A percentile compares a stretch with the other conserved stretches of the same genome.
These are phyloP conservation scores for Molossus alvarezi DNA, from an alignment of 2,797 vertebrate genomes.

Conservation along the genomic window DNA sequence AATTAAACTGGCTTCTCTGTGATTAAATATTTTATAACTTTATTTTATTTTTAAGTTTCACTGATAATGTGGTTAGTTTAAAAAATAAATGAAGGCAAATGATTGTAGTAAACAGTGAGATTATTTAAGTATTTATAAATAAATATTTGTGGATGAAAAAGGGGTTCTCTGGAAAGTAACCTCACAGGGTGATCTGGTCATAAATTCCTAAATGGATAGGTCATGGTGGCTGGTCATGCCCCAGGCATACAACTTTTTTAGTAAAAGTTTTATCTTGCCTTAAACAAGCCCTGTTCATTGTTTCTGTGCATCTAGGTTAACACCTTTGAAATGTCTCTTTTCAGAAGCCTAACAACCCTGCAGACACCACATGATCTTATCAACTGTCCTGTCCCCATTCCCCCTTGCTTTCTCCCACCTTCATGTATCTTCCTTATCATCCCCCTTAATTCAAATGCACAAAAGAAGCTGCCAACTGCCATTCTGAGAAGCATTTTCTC, in stretches of 20 bases:
- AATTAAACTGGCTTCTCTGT: conserved; percentile 57
- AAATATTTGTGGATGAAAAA: neutral
- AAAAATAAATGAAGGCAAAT: conserved; percentile 57
- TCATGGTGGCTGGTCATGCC: neutral
- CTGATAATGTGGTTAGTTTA: conserved; percentile 23
- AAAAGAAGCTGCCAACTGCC: neutral
- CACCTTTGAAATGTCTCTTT: neutral
- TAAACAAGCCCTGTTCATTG: neutral
- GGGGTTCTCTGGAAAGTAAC: neutral
- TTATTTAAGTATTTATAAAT: conserved; percentile 58
- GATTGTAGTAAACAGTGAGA: neutral
- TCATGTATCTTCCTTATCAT: no score
- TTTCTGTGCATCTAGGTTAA: neutral
- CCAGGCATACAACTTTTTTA: neutral
- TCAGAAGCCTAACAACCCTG: neutral
- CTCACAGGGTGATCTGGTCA: neutral
- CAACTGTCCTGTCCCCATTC: neutral
- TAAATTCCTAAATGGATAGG: neutral
- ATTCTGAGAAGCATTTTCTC: neutral
- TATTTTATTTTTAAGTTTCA: conserved; percentile 52
- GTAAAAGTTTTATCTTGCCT: neutral
- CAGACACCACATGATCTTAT: neutral
- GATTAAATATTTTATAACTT: conserved; percentile 67
- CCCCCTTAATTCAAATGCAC: neutral
- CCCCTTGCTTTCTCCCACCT: neutral